Evolutionary conservation across 2,113 vertebrate genomes (phyloP), one percentile per base, ranked within the genome.

Genomic region (Cephalopholis sonnerati): DNA sequence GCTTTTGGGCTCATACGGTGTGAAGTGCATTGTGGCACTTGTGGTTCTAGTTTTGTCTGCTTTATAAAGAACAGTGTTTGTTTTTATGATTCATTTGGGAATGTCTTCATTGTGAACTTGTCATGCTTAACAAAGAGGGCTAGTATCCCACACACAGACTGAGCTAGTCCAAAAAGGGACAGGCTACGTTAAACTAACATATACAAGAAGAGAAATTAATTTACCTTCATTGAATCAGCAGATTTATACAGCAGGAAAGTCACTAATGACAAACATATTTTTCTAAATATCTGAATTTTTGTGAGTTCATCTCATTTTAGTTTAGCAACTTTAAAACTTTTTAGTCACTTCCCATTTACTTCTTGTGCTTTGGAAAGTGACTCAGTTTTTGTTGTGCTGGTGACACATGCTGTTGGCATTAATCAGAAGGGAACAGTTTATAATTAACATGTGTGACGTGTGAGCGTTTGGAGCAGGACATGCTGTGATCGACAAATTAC

Each of bases 321-420:
- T 48, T 54, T 18, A 25, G 20, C 16, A 32, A 27, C 18, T 10
- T n/a, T 62, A 6, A 68, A 82, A 51, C 8, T 29, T 71, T 11
- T n/a, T 11, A 46, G 20, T 18, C 20, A 18, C 59, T 22, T 36
- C 63, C 51, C 4, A 18, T 74, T 53, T 53, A 5, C 63, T 68
- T 46, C 15, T 61, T 41, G 17, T 71, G 2, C 36, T 7, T 10
- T 51, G 11, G 25, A 54, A 25, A 50, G 8, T 83, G 54, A 75
- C 18, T 82, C 68, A 20, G n/a, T 53, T 67, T 39, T 15, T 44
- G 39, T 48, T 46, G 41, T 24, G 6, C 5, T 66, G 51, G 71
- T 76, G 72, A 80, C 67, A 57, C 76, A 73, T 72, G 7, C 15
- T 17, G 32, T 57, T 66, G 65, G 57, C 1, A 83, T 89, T 58